Base-by-base conservation (phyloP, 2,113 vertebrate species). In the Drymodes brunneopygia region DNA sequence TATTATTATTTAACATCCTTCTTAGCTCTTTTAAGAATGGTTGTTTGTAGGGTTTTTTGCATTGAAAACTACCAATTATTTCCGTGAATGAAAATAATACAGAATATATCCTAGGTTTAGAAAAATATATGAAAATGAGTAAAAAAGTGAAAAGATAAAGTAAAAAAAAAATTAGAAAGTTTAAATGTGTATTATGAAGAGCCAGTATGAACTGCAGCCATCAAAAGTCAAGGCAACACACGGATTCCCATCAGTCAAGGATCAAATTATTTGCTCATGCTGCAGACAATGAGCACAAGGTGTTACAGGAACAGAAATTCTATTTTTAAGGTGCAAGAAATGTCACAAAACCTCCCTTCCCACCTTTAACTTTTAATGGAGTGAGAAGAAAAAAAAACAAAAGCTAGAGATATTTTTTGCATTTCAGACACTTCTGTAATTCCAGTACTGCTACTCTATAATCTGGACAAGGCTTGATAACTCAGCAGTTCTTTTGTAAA, bases 271-370 rank as follows among this genome's bases (percentile, higher is more conserved):
- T 40, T 79, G 12, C 15, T 56, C 7, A 0, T n/a, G 67, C 19
- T 82, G 11, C 17, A 62, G 21, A 8, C 38, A 79, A 58, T 10
- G 3, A 64, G 9, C 23, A 54, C 0, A 0, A 31, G 25, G 7
- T 82, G 18, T 10, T 66, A 28, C 15, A 65, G 17, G 22, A 19
- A 45, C 4, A 71, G 31, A 33, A 48, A 29, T 60, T 16, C 4
- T 85, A 11, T 38, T 85, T n/a, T 47, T 51, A 67, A 56, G 31
- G 28, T 53, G 1, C 28, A 66, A 21, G 2, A 87, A 81, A 29
- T 54, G 10, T 53, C 61, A 71, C 18, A 66, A 86, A 61, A 58
- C 13, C 25, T 66, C 47, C 17, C 8, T n/a, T 10, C 6, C 6
- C 6, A 16, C 5, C 27, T 75, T 70, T 51, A 81, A 54, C 25